Base-by-base conservation (phyloP, 2,113 vertebrate genomes). In the Ranitomeya imitator region DNA sequence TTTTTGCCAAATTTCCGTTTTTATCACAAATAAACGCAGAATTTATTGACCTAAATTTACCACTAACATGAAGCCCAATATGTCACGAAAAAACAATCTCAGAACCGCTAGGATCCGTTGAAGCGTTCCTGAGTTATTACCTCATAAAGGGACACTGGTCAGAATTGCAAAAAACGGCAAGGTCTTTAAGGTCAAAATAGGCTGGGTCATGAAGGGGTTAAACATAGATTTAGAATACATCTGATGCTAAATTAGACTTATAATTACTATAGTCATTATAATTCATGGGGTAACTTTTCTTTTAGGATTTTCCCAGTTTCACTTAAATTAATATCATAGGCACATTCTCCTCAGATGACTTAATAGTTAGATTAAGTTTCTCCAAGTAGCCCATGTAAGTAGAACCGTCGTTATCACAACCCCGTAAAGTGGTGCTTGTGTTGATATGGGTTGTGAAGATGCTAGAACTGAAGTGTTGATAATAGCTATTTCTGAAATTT, bases 401-500 rank as follows among this genome's bases (percentile, higher is more conserved):
- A 71, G n/a, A 55, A 71, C 8, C 18, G 45, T 55, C 82, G 55
- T 71, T 65, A 26, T 84, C 65, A 16, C 63, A 55, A 55, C 23
- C 15, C 26, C 79, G 31, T 21, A 26, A 54, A 84, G 51, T 84
- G 45, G 82, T 71, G 82, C 82, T 55, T 67, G 45, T 81, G 54
- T 80, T 52, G 59, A 69, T 76, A 76, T 31, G 23, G 73, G 37
- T 65, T 89, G 80, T 84, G 13, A 23, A 79, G 52, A 85, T 69
- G 60, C 60, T 84, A 69, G 23, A 52, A 59, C 61, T 79, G 69
- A 57, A 86, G 23, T 84, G 59, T 57, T 77, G 61, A 85, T 79
- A 79, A 89, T 85, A 26, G 60, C 60, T 52, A 77, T 83, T 79
- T 89, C 77, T 84, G 60, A 89, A 65, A 89, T 85, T 85, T 79